Percentiles rank a stretch among this genome's conserved stretches.
Evolutionary conservation across 2,797 vertebrate species (phyloP).

Genomic region (Tenualosa ilisha): DNA sequence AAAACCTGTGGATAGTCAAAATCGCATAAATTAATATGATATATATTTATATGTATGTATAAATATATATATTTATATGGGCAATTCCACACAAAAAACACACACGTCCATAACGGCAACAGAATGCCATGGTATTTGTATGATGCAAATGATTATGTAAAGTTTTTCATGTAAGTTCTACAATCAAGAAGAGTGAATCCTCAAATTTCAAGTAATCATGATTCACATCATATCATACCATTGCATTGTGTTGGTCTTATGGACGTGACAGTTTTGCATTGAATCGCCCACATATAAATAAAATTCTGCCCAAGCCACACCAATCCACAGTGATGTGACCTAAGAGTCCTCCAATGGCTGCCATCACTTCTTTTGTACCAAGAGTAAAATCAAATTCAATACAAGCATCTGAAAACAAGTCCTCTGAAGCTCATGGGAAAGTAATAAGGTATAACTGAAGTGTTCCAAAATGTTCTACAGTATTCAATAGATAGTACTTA

Average conservation of each 20-base stretch:
- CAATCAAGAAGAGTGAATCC: no score
- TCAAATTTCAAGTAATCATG: no score
- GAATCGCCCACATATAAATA: conserved; percentile 37
- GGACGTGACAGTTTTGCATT: no score
- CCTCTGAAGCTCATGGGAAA: background rate
- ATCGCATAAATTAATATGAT: conserved; percentile 46
- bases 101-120: no score
- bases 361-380: conserved; percentile 16
- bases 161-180: no score
- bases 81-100: no score
- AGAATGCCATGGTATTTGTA: no score
- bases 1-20: conserved; percentile 41
- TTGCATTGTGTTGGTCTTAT: no score
- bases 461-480: background rate
- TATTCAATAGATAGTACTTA: background rate
- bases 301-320: conserved; percentile 37
- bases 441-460: background rate
- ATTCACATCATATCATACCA: no score
- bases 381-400: background rate
- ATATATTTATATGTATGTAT: no score
- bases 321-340: conserved; percentile 39
- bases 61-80: no score
- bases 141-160: no score
- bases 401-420: background rate
- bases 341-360: conserved; percentile 27